Evolutionary conservation across 2,888 invertebrate genomes (phyloP), one percentile per base, ranked within the genome.

Genomic region (Lasioglossum villosulum): DNA sequence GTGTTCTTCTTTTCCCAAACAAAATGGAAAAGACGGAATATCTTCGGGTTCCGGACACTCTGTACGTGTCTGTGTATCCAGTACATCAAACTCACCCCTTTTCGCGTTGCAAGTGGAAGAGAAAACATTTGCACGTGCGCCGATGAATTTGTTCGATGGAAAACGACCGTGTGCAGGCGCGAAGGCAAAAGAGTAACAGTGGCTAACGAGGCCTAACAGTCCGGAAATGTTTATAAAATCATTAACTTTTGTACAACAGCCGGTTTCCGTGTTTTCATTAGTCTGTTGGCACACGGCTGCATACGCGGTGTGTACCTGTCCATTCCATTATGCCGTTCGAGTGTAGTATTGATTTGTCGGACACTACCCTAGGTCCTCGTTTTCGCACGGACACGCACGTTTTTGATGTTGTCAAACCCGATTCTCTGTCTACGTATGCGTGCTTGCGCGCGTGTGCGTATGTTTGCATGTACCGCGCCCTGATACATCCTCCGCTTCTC

Each of bases 271-370:
- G 80, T 89, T 83, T 90, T 83, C 85, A 90, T 89, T 90, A 86
- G 87, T 81, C 52, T 75, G 86, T 78, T 66, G 56, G 56, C 72
- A 83, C 71, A 82, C 37, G 73, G 82, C 34, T 23, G 82, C 77
- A 75, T 80, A 75, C 75, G 68, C 68, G 63, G 39, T 76, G 71
- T 87, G 83, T 79, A 85, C 80, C 81, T 85, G 85, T 73, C 82
- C 75, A 73, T 78, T 78, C 89, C 71, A 90, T 90, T 87, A 90
- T 89, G 68, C 80, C 63, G 70, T 45, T 75, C 80, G 87, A 74
- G 77, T 75, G 80, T 85, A 72, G 82, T 90, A 87, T 90, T 86
- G 90, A 90, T 89, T 90, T 66, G 90, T 63, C 70, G 75, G 80
- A 75, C 52, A 66, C 83, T 82, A 70, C 79, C 37, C 72, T 52